Evolutionary conservation across 1,140 invertebrate species (phyloP).

Genomic region (Drosophila repletoides): DNA sequence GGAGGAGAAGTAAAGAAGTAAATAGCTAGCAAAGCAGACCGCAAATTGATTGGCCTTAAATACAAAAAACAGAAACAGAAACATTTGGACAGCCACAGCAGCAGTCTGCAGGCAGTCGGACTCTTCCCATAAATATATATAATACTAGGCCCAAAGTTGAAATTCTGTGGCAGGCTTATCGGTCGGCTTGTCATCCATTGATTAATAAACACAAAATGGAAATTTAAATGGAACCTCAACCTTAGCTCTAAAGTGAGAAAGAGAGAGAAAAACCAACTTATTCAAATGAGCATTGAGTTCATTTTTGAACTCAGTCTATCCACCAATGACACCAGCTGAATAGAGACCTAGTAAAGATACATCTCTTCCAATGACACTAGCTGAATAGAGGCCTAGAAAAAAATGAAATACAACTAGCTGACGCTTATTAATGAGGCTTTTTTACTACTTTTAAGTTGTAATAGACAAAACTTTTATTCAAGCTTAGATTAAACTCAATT

Average conservation of each 20-base stretch:
- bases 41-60: slow-evolving; percentile 73
- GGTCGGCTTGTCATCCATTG: slow-evolving; percentile 38
- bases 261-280: not conserved
- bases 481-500: no score
- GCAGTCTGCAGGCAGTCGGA: not conserved
- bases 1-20: slow-evolving; percentile 17
- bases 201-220: slow-evolving; percentile 55
- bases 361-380: slow-evolving; percentile 4
- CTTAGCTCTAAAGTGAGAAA: not conserved
- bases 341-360: no score
- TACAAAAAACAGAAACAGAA: slow-evolving; percentile 56
- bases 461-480: no score
- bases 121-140: slow-evolving; percentile 26
- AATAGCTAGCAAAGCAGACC: slow-evolving; percentile 4
- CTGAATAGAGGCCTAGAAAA: not conserved
- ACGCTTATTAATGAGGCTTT: no score
- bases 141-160: not conserved
- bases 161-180: slow-evolving; percentile 28
- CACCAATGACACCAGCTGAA: slow-evolving; percentile 15
- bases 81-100: slow-evolving; percentile 57
- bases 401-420: not conserved
- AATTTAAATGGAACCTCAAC: slow-evolving; percentile 36
- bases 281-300: slow-evolving; percentile 31
- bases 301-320: slow-evolving; percentile 13
- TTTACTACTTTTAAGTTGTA: no score